Evolutionary conservation across 2,888 invertebrate genomes (phyloP).

Genomic region (Drosophila infuscata): DNA sequence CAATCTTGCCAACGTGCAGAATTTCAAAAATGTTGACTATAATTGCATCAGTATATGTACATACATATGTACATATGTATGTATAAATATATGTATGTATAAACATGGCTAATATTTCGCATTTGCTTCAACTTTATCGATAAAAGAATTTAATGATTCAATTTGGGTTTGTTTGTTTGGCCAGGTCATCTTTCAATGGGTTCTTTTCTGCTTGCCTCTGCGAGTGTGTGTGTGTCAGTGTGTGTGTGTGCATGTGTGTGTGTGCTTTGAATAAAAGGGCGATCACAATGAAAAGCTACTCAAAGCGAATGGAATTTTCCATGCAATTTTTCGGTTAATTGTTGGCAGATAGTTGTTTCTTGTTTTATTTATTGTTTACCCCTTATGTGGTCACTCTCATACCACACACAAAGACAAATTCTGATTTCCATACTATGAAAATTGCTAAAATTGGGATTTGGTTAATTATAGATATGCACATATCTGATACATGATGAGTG

Average conservation of each 20-base stretch:
- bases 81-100: not conserved
- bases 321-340: constrained; percentile 70
- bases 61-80: too few species aligned
- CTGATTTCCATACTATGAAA: not conserved
- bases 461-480: not conserved
- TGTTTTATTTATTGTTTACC: constrained; percentile 51
- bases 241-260: constrained; percentile 33
- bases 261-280: constrained; percentile 19
- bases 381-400: constrained; percentile 16
- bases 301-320: constrained; percentile 79
- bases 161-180: constrained; percentile 5
- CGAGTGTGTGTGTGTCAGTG: not conserved
- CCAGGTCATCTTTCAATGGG: not conserved
- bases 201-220: not conserved
- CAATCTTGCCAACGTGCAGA: not conserved
- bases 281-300: constrained; percentile 28
- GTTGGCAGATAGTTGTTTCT: constrained; percentile 25
- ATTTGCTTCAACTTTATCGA: not conserved
- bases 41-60: not conserved
- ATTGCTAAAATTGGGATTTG: not conserved
- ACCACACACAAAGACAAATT: not conserved
- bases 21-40: constrained; percentile 6
- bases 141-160: constrained; percentile 8
- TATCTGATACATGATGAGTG: not conserved
- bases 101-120: not conserved